phyloP scores from a whole-genome alignment of 2,797 vertebrate species.

The Eulemur rubriventer region DNA sequence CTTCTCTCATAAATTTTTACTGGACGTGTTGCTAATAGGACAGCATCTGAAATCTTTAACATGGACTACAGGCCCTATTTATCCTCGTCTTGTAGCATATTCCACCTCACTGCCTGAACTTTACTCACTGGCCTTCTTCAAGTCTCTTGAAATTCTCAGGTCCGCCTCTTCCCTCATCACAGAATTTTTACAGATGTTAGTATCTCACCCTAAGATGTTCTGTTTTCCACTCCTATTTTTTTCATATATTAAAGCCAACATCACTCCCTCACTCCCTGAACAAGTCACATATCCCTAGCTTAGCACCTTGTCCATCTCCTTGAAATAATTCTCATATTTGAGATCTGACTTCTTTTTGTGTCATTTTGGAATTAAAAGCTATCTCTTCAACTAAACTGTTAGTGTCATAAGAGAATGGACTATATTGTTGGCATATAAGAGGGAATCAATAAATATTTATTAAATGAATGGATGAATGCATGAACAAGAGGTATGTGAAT shows the following conservation, averaged over 20 bases:
- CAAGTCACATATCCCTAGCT: neutral
- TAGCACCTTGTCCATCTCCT: neutral
- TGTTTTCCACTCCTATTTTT: neutral
- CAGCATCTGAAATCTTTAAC: neutral
- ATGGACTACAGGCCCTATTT: neutral
- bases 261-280: neutral
- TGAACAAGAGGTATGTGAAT: neutral
- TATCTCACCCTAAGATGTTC: neutral
- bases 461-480: neutral
- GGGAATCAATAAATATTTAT: neutral
- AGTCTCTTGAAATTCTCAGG: neutral
- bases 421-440: neutral
- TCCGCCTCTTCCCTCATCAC: neutral
- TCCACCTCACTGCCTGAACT: neutral
- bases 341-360: neutral
- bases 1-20: neutral
- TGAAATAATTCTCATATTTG: neutral
- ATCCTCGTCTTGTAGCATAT: neutral
- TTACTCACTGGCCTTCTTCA: neutral
- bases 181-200: neutral
- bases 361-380: neutral
- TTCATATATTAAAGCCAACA: neutral
- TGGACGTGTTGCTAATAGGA: neutral
- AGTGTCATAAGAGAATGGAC: neutral
- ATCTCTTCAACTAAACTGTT: neutral